These are phyloP conservation scores for Tupiocoris notatus DNA, from an alignment of 2,888 invertebrate species.

Conservation along the genomic window DNA sequence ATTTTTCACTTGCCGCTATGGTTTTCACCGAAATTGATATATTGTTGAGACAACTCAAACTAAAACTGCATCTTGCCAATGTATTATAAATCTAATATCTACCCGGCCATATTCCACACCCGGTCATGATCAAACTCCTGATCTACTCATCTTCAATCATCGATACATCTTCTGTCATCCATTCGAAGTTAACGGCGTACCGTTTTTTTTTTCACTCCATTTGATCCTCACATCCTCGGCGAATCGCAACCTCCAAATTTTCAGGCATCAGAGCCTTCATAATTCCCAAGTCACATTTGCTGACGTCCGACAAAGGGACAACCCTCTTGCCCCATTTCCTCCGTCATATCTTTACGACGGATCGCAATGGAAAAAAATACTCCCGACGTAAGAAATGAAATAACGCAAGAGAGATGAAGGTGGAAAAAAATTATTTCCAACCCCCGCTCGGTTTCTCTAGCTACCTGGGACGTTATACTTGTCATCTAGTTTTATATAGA, in stretches of 20 bases:
- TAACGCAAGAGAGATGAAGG: no score
- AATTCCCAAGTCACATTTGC: constrained; percentile 30
- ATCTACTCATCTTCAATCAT: neutral
- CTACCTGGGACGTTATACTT: constrained; percentile 26
- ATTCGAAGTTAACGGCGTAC: neutral
- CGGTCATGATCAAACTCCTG: no score
- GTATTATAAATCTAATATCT: no score
- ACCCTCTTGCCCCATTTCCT: constrained; percentile 24
- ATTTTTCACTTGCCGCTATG: no score
- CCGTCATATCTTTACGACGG: constrained; percentile 15
- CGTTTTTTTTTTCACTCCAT: neutral
- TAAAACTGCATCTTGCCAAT: no score
- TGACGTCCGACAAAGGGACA: constrained; percentile 27
- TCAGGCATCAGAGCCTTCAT: neutral
- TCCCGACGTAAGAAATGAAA: constrained; percentile 1
- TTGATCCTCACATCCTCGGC: neutral
- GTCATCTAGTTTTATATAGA: constrained; percentile 32
- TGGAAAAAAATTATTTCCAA: constrained; percentile 9
- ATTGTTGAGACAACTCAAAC: no score
- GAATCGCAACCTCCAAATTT: neutral
- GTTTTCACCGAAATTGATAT: no score
- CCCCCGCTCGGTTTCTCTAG: neutral
- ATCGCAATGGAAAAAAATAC: constrained; percentile 2
- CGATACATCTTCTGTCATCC: constrained; percentile 9
- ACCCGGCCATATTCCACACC: no score